Percentiles rank a stretch among this genome's conserved stretches.
These are phyloP conservation scores for Osmerus mordax DNA, from an alignment of 2,113 vertebrate genomes.

Conservation along the genomic window DNA sequence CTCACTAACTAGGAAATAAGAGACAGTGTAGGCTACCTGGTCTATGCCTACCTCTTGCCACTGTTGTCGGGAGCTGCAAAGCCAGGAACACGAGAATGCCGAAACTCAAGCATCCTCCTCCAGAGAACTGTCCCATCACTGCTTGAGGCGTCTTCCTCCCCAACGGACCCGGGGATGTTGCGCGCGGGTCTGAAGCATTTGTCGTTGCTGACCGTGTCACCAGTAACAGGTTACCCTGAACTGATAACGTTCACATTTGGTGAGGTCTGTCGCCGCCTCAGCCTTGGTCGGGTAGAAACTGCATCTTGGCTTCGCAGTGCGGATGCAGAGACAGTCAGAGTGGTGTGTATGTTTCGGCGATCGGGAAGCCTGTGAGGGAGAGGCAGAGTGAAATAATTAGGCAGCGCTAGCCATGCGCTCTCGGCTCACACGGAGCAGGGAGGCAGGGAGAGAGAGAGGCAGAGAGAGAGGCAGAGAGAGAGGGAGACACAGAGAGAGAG, in stretches of 20 bases:
- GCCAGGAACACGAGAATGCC: conserved; percentile 56
- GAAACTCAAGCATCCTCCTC: conserved; percentile 58
- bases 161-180: conserved; percentile 49
- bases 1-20: no score
- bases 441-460: background rate
- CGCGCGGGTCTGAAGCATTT: conserved; percentile 51
- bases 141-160: conserved; percentile 49
- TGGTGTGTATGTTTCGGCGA: conserved; percentile 21
- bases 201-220: conserved; percentile 22
- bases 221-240: conserved; percentile 34
- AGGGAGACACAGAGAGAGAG: no score
- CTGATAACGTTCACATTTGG: background rate
- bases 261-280: conserved; percentile 14
- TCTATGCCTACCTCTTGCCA: conserved; percentile 60
- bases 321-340: conserved; percentile 20
- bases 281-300: conserved; percentile 13
- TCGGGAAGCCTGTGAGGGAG: conserved; percentile 20
- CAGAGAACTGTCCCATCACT: conserved; percentile 66
- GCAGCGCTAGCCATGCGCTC: conserved; percentile 38
- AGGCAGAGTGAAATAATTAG: conserved; percentile 22
- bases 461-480: background rate
- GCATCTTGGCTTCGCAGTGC: conserved; percentile 45
- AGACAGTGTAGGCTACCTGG: no score
- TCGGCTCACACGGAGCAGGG: conserved; percentile 9
- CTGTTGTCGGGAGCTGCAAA: conserved; percentile 32